Evolutionary conservation across 2,888 invertebrate species (phyloP).

Genomic region (Acleris laterana): DNA sequence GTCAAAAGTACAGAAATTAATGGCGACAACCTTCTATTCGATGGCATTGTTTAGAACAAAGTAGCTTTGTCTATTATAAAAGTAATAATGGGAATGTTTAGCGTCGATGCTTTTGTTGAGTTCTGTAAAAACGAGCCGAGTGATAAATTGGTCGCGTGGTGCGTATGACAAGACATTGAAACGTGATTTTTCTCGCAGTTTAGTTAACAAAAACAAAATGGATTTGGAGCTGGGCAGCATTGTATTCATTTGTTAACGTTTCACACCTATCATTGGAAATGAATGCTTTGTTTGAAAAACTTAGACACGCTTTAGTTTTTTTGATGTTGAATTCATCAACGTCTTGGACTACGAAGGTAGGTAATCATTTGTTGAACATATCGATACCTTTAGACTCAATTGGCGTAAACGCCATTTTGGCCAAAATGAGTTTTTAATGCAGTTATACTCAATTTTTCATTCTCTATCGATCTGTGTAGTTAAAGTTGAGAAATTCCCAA

Average conservation of each 20-base stretch:
- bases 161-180: conserved; percentile 69
- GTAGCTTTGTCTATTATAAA: conserved; percentile 78
- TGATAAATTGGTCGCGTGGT: conserved; percentile 77
- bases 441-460: too few relatives aligned
- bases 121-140: conserved; percentile 64
- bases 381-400: too few relatives aligned
- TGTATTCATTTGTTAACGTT: conserved; percentile 43
- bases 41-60: conserved; percentile 73
- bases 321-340: neutral
- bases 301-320: conserved; percentile 6
- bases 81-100: conserved; percentile 82
- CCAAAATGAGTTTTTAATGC: too few relatives aligned
- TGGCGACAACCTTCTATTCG: conserved; percentile 79
- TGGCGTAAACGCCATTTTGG: too few relatives aligned
- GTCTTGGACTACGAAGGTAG: too few relatives aligned
- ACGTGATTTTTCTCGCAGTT: conserved; percentile 72
- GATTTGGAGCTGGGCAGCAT: conserved; percentile 45
- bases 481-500: too few relatives aligned
- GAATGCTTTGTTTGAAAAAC: conserved; percentile 29
- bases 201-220: conserved; percentile 61
- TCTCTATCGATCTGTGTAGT: too few relatives aligned
- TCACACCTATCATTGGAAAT: conserved; percentile 33
- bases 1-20: conserved; percentile 80
- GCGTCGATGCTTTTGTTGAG: conserved; percentile 76
- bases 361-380: too few relatives aligned